A percentile compares a stretch with the other conserved stretches of the same genome.
Evolutionary conservation across 64 coral and sea anemone species (phyloP).

Genomic region (Stichodactyla mertensii): DNA sequence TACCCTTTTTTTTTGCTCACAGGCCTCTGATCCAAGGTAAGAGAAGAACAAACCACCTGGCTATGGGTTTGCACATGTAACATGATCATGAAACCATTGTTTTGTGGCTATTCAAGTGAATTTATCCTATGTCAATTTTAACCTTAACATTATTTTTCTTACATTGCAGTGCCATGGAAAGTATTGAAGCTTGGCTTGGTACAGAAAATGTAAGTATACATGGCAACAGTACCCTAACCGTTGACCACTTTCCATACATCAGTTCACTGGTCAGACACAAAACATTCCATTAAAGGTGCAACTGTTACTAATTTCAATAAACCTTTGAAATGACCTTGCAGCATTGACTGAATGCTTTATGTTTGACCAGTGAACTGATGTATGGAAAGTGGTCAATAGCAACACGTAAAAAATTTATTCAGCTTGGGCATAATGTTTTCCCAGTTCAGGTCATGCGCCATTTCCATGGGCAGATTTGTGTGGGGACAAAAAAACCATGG

Average conservation of each 20-base stretch:
- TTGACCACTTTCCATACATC: neutral
- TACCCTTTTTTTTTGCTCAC: neutral
- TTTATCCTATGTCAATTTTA: neutral
- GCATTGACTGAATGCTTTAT: too few species aligned
- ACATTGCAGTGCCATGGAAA: neutral
- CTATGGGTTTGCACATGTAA: neutral
- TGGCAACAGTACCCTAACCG: neutral
- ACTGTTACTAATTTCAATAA: neutral
- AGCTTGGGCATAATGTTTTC: too few species aligned
- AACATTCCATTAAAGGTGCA: neutral
- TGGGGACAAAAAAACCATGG: too few species aligned
- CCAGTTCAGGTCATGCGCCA: too few species aligned
- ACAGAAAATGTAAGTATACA: neutral
- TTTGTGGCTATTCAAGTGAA: neutral
- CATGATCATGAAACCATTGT: neutral
- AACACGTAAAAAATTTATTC: too few species aligned
- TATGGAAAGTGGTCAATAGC: too few species aligned
- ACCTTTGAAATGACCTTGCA: too few species aligned
- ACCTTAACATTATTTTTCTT: neutral
- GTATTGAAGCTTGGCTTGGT: constrained; percentile 23
- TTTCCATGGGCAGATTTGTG: too few species aligned
- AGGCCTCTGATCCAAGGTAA: constrained; percentile 2
- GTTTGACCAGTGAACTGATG: too few species aligned
- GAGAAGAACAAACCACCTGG: neutral
- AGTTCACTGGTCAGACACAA: neutral